A percentile compares a stretch with the other conserved stretches of the same genome.
Evolutionary conservation across 2,797 vertebrate species (phyloP).

Genomic region (Neosalanx taihuensis): DNA sequence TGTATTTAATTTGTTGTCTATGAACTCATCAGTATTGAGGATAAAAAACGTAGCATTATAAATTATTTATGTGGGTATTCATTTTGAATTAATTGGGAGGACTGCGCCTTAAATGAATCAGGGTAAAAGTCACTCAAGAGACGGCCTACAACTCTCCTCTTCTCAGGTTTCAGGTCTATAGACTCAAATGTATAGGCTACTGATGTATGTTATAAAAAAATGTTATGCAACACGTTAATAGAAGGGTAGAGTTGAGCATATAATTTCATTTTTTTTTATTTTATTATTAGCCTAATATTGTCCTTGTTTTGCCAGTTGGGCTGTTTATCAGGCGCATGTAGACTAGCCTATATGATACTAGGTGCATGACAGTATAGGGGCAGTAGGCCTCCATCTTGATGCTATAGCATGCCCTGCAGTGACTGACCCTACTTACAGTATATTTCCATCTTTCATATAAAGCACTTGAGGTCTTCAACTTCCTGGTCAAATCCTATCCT

Average conservation of each 20-base stretch:
- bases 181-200: conserved; percentile 35
- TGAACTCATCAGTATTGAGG: conserved; percentile 51
- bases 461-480: conserved; percentile 19
- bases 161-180: conserved; percentile 61
- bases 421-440: background rate
- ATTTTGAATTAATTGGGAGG: conserved; percentile 38
- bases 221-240: conserved; percentile 47
- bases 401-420: background rate
- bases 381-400: conserved; percentile 15
- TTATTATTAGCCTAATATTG: conserved; percentile 1
- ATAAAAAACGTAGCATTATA: conserved; percentile 37
- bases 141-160: conserved; percentile 58
- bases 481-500: conserved; percentile 4
- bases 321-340: conserved; percentile 15
- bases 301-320: conserved; percentile 6
- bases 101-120: conserved; percentile 71
- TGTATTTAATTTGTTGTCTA: conserved; percentile 70
- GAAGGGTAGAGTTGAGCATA: conserved; percentile 12
- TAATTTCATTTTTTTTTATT: conserved; percentile 26
- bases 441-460: conserved; percentile 3
- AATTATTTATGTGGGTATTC: conserved; percentile 61
- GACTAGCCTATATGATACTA: conserved; percentile 6
- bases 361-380: background rate
- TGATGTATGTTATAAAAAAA: conserved; percentile 28
- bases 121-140: conserved; percentile 36